A percentile compares a stretch with the other conserved stretches of the same genome.
Evolutionary conservation across 1,140 invertebrate genomes (phyloP).

Genomic region (Lysiphlebus fabarum): DNA sequence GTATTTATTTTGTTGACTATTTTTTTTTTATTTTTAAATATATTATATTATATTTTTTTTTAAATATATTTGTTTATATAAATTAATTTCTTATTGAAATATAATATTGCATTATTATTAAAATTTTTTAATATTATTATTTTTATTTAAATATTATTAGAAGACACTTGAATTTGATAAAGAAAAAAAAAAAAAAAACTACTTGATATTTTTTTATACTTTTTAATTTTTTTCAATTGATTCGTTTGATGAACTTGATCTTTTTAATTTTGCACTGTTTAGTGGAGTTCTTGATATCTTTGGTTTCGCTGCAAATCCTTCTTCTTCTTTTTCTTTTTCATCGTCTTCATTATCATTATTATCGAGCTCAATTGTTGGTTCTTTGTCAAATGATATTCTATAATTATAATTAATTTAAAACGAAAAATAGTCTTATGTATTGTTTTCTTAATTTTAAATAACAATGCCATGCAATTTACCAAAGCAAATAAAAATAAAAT

Average conservation of each 20-base stretch:
- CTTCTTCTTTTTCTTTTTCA: slow-evolving; percentile 25
- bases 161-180: background rate
- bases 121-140: too few species aligned
- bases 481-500: background rate
- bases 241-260: slow-evolving; percentile 3
- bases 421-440: too few species aligned
- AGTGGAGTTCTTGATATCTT: slow-evolving; percentile 41
- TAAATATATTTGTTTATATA: too few species aligned
- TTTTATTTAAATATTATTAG: too few species aligned
- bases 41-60: too few species aligned
- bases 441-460: too few species aligned
- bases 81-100: too few species aligned
- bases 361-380: background rate
- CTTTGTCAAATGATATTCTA: background rate
- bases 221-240: background rate
- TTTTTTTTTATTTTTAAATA: too few species aligned
- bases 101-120: too few species aligned
- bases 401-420: too few species aligned
- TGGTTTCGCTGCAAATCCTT: slow-evolving; percentile 42
- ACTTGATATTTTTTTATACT: background rate
- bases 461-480: background rate
- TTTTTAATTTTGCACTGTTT: background rate
- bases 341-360: background rate
- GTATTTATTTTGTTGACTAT: background rate
- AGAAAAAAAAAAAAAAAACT: too few species aligned